Conservation (phyloP, 2,888 invertebrate genomes). For the Thymelicus acteon region DNA sequence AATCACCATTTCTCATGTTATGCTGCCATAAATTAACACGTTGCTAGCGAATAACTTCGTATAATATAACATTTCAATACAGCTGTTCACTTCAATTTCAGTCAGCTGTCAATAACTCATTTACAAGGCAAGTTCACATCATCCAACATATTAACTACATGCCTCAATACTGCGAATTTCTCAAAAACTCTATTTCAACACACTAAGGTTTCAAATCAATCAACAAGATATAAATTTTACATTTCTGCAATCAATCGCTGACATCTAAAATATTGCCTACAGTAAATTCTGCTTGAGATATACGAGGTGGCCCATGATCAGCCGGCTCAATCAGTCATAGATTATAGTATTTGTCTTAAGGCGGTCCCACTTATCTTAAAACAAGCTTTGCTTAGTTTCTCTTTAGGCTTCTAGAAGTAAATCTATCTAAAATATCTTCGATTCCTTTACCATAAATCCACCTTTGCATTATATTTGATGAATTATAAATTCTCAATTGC, state of each 20-base stretch:
- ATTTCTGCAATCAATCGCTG: constrained; percentile 37
- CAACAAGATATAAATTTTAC: constrained; percentile 16
- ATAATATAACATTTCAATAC: constrained; percentile 46
- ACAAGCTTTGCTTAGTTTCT: constrained; percentile 27
- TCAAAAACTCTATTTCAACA: constrained; percentile 23
- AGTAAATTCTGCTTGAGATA: constrained; percentile 33
- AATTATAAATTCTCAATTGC: constrained; percentile 1
- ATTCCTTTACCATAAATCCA: background rate
- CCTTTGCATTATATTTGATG: background rate
- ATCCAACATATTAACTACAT: constrained; percentile 34
- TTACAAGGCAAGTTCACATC: constrained; percentile 42
- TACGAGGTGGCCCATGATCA: constrained; percentile 37
- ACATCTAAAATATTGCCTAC: constrained; percentile 34
- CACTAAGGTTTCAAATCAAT: constrained; percentile 29
- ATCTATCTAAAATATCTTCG: background rate
- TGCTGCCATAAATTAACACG: constrained; percentile 18
- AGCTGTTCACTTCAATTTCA: constrained; percentile 54
- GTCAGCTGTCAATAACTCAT: constrained; percentile 56
- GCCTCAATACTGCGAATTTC: constrained; percentile 30
- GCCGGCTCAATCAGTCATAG: constrained; percentile 35
- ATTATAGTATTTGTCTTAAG: constrained; percentile 36
- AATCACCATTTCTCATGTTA: constrained; percentile 2
- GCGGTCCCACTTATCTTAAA: constrained; percentile 25
- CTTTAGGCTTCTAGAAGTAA: constrained; percentile 16
- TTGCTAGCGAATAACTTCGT: constrained; percentile 41